Evolutionary conservation across 2,113 vertebrate genomes (phyloP), one percentile per base, ranked within the genome.

Genomic region (Colinus virginianus): DNA sequence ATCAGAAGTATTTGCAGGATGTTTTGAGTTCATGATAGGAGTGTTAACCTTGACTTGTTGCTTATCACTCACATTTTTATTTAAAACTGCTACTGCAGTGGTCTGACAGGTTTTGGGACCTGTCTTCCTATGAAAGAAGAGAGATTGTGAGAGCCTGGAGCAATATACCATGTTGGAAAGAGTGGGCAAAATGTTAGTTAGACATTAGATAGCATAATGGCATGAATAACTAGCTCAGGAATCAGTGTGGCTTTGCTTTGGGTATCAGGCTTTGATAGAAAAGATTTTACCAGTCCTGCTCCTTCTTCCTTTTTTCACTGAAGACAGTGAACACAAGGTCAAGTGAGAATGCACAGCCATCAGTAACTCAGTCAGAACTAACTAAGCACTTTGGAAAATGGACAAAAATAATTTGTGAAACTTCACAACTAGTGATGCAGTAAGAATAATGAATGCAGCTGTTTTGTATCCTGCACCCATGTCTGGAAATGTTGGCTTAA

Each of bases 401-500:
- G 64, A 81, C 4, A 64, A 79, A 88, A 94, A 80, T 84, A 1
- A 84, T 70, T 92, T 91, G 63, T 87, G 85, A 85, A 93, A 46
- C 40, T 61, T 17, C 68, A 40, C 74, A 34, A n/a, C 61, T 86
- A 68, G 36, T 0, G 0, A 45, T 88, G 83, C 62, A 1, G 6
- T 77, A 69, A 83, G 51, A 78, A 78, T 90, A 93, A 94, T 64
- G 90, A 80, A 86, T 81, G 90, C 93, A 96, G 94, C 85, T 95
- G 93, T 91, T 96, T 55, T 55, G 67, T 55, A 71, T 94, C 90
- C 40, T 18, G 88, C 77, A 92, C 40, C 62, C 92, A 74, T 4
- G 0, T 87, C 90, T 92, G 71, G 77, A 84, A 96, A 61, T 6
- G 22, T 55, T 78, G 48, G 62, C 77, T 79, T 95, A 42, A 93